Base-by-base conservation (phyloP, 2,888 invertebrate genomes). In the Drosophila falleni region DNA sequence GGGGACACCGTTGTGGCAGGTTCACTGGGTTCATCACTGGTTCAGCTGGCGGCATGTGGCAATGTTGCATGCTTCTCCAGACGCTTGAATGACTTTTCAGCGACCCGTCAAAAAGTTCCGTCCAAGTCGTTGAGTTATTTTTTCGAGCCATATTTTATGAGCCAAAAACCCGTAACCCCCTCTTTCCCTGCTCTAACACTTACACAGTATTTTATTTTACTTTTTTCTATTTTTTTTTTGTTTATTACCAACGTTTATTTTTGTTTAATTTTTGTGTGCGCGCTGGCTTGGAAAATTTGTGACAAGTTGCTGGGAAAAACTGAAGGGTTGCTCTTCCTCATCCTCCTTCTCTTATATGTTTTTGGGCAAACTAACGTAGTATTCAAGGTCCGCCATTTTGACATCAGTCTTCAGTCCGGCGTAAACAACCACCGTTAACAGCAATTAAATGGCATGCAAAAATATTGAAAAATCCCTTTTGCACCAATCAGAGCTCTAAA, bases 281-380 rank as follows among this genome's bases (percentile, higher is more conserved):
- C 89, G 85, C 89, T 89, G 78, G 53, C 66, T 58, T 65, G 86
- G 89, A 86, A 86, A 86, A 86, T 86, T 84, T 71, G 78, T 87
- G 72, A 80, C 85, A 78, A 77, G 56, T 80, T 73, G 61, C 39
- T 66, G 70, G 74, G 64, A 81, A 74, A 74, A 74, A 54, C 60
- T 56, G 61, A 80, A 75, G 88, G 84, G 84, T 76, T 83, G 80
- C 65, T 41, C 26, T 15, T 15, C 6, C 39, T 5, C 55, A 15
- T 16, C 5, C 5, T 5, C 1, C 29, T 31, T 1, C 8, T 15
- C 9, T 4, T 37, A 3, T 10, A 3, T 10, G 35, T 63, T 19
- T 65, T 50, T 68, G 49, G 69, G 41, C 13, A 62, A 77, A 77
- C 74, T 75, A 74, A 23, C 35, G 15, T 44, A 26, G 8, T 49